phyloP scores from a whole-genome alignment of 2,888 invertebrate genomes.

The Petrophora chlorosata region DNA sequence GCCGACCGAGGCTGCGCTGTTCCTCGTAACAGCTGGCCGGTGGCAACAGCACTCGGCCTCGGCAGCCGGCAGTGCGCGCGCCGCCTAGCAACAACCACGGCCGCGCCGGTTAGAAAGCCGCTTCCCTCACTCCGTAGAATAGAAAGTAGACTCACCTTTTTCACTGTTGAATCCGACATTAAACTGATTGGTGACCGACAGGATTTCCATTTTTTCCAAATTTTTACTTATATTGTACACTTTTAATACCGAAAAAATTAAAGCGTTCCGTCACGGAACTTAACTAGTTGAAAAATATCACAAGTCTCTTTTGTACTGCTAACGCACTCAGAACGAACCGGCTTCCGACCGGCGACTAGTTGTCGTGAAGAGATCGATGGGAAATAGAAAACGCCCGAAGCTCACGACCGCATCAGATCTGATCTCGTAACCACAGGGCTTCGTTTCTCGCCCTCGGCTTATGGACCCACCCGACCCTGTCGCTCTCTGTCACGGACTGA shows the following conservation, averaged over 20 bases:
- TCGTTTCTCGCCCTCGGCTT: conserved; percentile 76
- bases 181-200: conserved; percentile 90
- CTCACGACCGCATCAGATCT: conserved; percentile 81
- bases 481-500: conserved; percentile 80
- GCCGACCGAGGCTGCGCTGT: conserved; percentile 9
- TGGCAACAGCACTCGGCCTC: conserved; percentile 9
- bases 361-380: conserved; percentile 76
- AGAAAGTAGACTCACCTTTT: conserved; percentile 87
- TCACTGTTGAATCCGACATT: conserved; percentile 90
- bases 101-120: conserved; percentile 76
- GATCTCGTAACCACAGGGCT: conserved; percentile 82
- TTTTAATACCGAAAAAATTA: conserved; percentile 72
- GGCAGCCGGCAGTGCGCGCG: conserved; percentile 59
- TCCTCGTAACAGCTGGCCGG: conserved; percentile 11
- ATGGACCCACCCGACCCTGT: conserved; percentile 79
- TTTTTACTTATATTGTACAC: conserved; percentile 84
- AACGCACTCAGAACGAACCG: conserved; percentile 74
- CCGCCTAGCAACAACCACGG: conserved; percentile 73
- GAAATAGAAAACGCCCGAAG: conserved; percentile 69
- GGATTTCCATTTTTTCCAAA: conserved; percentile 90
- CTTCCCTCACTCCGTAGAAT: conserved; percentile 64
- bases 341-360: conserved; percentile 73
- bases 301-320: conserved; percentile 83
- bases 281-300: conserved; percentile 82
- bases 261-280: conserved; percentile 78